phyloP scores from a whole-genome alignment of 1,140 invertebrate genomes.

The Drosophila quadrilineata region DNA sequence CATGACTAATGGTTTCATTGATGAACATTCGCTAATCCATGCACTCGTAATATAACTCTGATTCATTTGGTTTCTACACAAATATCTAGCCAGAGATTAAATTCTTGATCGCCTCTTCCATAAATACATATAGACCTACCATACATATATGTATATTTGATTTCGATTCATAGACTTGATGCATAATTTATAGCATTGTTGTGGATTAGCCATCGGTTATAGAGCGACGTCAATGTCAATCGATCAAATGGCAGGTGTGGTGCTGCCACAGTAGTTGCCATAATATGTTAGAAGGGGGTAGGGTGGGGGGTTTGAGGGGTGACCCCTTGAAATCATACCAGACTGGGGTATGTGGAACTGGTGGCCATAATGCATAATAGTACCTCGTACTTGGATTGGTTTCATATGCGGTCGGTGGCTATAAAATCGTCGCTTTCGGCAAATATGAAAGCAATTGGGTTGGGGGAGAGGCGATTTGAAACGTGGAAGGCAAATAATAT shows the following conservation, averaged over 20 bases:
- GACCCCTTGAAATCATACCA: no score
- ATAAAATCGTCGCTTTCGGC: conserved; percentile 65
- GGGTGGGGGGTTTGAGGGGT: background rate
- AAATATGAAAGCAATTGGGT: conserved; percentile 70
- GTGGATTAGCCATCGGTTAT: conserved; percentile 11
- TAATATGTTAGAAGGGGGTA: background rate
- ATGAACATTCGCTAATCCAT: background rate
- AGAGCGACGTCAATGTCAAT: conserved; percentile 15
- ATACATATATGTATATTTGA: no score
- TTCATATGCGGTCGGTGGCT: no score
- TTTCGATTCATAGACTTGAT: conserved; percentile 17
- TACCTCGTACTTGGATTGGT: no score
- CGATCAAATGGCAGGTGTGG: conserved; percentile 28
- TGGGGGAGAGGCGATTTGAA: conserved; percentile 7
- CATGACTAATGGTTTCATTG: no score
- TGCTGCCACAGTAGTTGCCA: conserved; percentile 22
- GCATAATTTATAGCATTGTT: conserved; percentile 37
- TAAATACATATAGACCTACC: no score
- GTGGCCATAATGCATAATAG: conserved; percentile 1
- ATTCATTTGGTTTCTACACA: background rate
- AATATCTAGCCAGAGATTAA: background rate
- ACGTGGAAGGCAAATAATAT: conserved; percentile 28
- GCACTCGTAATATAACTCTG: background rate
- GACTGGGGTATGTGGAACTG: background rate
- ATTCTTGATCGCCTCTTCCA: background rate